Conservation (phyloP, 2,113 vertebrate species). For the Chionis minor region DNA sequence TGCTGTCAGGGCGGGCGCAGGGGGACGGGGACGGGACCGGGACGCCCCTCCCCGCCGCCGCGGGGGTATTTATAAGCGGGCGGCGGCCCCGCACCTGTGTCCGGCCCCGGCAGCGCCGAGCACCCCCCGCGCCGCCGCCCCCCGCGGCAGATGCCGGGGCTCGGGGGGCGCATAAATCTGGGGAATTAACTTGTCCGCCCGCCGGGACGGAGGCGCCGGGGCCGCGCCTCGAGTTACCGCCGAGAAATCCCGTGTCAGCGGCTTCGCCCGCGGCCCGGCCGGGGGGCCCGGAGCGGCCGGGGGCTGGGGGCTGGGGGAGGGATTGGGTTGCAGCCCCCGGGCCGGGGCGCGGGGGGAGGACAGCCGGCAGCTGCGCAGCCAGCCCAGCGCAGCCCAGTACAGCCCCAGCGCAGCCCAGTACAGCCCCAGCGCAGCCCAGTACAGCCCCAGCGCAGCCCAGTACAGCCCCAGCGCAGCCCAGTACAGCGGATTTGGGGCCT, state of each 20-base stretch:
- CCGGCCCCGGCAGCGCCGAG: neutral
- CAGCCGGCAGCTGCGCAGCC: constrained; percentile 18
- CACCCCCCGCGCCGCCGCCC: too few relatives aligned
- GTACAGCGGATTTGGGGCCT: neutral
- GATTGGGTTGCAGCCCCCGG: constrained; percentile 23
- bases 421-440: too few relatives aligned
- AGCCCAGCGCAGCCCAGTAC: neutral
- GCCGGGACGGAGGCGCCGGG: neutral
- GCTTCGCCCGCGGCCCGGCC: neutral
- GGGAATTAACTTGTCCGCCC: constrained; percentile 46
- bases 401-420: neutral
- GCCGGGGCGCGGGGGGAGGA: neutral
- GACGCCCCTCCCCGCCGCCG: constrained; percentile 49
- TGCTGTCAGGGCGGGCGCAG: neutral
- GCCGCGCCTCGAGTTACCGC: neutral
- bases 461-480: neutral
- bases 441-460: neutral
- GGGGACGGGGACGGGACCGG: neutral
- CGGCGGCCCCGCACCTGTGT: constrained; percentile 53
- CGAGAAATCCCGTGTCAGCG: neutral
- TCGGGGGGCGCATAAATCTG: constrained; percentile 1
- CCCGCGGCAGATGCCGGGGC: constrained; percentile 28
- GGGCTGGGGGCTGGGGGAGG: neutral
- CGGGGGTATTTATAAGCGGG: constrained; percentile 90
- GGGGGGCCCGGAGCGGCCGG: neutral